Conservation (phyloP, 2,797 vertebrate species). For the Chromobotia macracanthus region DNA sequence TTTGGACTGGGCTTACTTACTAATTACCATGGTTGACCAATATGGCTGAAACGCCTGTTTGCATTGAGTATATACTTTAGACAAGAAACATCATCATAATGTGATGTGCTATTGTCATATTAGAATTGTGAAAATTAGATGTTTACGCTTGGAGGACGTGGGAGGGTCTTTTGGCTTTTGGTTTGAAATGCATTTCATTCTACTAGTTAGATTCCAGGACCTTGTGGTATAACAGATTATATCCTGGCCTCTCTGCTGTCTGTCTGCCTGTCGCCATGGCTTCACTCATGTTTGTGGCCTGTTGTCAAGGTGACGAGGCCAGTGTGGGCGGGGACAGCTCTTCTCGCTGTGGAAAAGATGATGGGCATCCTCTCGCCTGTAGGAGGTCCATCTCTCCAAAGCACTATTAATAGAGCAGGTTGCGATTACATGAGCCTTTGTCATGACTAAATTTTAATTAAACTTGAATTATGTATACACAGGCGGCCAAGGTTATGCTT, state of each 20-base stretch:
- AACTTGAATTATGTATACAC: constrained; percentile 22
- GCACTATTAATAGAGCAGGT: constrained; percentile 32
- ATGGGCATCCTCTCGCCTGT: constrained; percentile 43
- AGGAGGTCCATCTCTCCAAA: constrained; percentile 46
- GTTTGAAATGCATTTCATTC: constrained; percentile 19
- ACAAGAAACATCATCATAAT: neutral
- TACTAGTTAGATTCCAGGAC: constrained; percentile 9
- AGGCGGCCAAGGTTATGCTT: neutral
- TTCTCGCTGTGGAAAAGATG: constrained; percentile 51
- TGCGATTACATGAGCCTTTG: constrained; percentile 27
- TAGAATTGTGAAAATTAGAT: constrained; percentile 16
- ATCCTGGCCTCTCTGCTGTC: constrained; percentile 52
- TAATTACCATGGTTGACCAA: neutral
- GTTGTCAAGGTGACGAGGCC: constrained; percentile 68
- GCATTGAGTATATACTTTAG: neutral
- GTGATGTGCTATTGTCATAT: neutral
- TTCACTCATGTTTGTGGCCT: constrained; percentile 68
- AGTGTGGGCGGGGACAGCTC: constrained; percentile 60
- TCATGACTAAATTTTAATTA: constrained; percentile 34
- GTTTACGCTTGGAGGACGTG: neutral
- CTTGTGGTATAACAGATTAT: constrained; percentile 48
- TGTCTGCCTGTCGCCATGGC: constrained; percentile 59
- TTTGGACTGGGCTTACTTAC: neutral
- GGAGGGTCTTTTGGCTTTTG: constrained; percentile 26
- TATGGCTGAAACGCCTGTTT: constrained; percentile 15